A percentile compares a stretch with the other conserved stretches of the same genome.
Conservation (phyloP, 2,113 vertebrate genomes). For the human region GRCh38 chr2:180179001-180179500, state of each 20-base stretch:
- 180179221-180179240: background rate
- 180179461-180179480: background rate
- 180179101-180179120: background rate
- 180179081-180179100: background rate
- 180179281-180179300: background rate
- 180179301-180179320: background rate
- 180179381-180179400: background rate
- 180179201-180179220: background rate
- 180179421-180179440: background rate
- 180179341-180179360: background rate
- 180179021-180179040: background rate
- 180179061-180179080: background rate
- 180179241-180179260: background rate
- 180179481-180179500: background rate
- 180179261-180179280: background rate
- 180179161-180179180: background rate
- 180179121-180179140: background rate
- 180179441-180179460: background rate
- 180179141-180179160: background rate
- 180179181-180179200: background rate
- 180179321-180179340: background rate
- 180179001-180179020: background rate
- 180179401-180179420: background rate
- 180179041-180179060: background rate
- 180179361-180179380: background rate